Percentiles rank a stretch among this genome's conserved stretches.
Evolutionary conservation across 53 echinoderm and acorn worm species (phyloP).

Genomic region (Luidia sarsii): DNA sequence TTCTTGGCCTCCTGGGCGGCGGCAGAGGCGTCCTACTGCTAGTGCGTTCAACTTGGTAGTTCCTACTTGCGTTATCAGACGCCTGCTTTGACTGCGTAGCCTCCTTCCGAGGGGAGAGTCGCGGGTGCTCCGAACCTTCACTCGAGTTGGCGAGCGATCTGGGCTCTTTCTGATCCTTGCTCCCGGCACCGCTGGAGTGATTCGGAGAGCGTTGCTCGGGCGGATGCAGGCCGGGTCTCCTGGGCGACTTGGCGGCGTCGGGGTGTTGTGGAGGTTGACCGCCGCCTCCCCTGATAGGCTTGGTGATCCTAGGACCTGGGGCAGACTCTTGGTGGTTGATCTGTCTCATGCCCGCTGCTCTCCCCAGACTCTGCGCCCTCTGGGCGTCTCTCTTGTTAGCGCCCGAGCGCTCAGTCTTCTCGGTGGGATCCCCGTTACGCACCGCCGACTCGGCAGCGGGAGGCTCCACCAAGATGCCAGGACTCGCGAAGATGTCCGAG

Average conservation of each 20-base stretch:
- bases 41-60: not conserved
- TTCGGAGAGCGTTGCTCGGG: not conserved
- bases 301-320: slow-evolving; percentile 24
- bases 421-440: no score
- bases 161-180: not conserved
- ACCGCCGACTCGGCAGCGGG: no score
- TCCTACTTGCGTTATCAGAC: not conserved
- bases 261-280: no score
- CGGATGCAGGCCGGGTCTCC: not conserved
- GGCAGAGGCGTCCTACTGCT: slow-evolving; percentile 19
- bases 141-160: no score
- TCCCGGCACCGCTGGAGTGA: no score
- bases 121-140: no score
- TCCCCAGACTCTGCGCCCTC: slow-evolving; percentile 18
- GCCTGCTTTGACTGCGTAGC: not conserved
- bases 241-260: not conserved
- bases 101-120: not conserved
- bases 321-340: not conserved
- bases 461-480: no score
- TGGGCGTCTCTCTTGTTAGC: no score
- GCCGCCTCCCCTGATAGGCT: slow-evolving; percentile 7
- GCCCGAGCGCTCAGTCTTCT: not conserved
- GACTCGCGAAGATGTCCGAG: slow-evolving; percentile 13
- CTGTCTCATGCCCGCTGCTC: slow-evolving; percentile 2
- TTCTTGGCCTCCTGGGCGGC: slow-evolving; percentile 11